Base-by-base conservation (phyloP, 2,113 vertebrate species). In the Porphyrio hochstetteri region DNA sequence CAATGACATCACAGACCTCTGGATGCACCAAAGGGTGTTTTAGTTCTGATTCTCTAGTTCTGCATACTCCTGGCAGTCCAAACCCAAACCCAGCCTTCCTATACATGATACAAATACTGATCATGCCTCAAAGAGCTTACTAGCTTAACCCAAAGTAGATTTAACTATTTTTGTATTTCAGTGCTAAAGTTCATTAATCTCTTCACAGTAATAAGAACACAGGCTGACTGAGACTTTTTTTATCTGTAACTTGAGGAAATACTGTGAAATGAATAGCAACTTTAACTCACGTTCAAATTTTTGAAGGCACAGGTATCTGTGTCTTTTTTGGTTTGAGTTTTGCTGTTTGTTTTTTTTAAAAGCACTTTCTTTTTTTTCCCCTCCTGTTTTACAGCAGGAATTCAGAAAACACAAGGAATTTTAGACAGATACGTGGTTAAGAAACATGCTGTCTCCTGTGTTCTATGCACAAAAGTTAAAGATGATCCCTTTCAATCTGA, bases 81-180 rank as follows among this genome's bases (percentile, higher is more conserved):
- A 56, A 64, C 76, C 31, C 72, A 88, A 86, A 93, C 44, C 5
- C n/a, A 84, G 57, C 14, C 36, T 16, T 88, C 69, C 61, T 50
- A 78, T 21, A 93, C 8, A 31, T 18, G 40, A 71, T 38, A 71
- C 16, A 86, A 86, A 82, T 16, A 63, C 25, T 11, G 27, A 35
- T 74, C 56, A 40, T 4, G 1, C 23, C 44, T 64, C 76, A 52
- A 76, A 84, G 69, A 92, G 90, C 80, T 94, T 96, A 96, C 38
- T 53, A 92, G 80, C 60, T 94, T 90, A 96, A 56, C 53, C 79
- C 59, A 86, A 96, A 95, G 77, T 4, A 84, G 90, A 89, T 89
- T 95, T 88, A 86, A 92, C 88, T 95, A 93, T 92, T 94, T 92
- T 78, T 92, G 72, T 71, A 78, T 82, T 88, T 86, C 86, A 82